Evolutionary conservation across 2,113 vertebrate species (phyloP).

Genomic region (Orycteropus afer): DNA sequence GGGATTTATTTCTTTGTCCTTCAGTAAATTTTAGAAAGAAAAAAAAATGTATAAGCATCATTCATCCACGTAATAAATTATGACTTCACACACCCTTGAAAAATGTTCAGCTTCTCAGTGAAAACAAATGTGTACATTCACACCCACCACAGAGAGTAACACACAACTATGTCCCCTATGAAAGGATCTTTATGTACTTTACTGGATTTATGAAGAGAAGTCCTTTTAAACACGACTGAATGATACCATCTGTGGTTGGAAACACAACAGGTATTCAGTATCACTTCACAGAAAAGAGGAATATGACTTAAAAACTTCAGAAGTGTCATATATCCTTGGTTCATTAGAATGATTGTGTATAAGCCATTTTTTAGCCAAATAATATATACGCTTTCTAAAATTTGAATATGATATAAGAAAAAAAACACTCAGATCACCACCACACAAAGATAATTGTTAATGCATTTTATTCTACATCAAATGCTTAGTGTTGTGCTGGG

Average conservation of each 20-base stretch:
- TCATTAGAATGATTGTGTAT: neutral
- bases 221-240: constrained; percentile 60
- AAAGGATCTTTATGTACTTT: constrained; percentile 68
- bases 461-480: neutral
- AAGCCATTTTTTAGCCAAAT: neutral
- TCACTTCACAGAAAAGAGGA: neutral
- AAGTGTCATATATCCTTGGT: neutral
- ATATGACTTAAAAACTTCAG: neutral
- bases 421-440: neutral
- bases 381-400: neutral
- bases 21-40: constrained; percentile 58
- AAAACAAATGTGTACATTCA: constrained; percentile 68
- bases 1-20: constrained; percentile 47
- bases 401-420: neutral
- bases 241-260: constrained; percentile 63
- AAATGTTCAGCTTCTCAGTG: constrained; percentile 57
- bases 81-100: constrained; percentile 58
- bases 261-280: constrained; percentile 45
- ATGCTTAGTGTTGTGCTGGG: neutral
- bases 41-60: constrained; percentile 47
- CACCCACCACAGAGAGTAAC: constrained; percentile 47
- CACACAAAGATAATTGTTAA: neutral
- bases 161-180: neutral
- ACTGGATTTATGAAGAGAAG: constrained; percentile 70
- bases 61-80: constrained; percentile 74